A percentile compares a stretch with the other conserved stretches of the same genome.
Evolutionary conservation across 2,113 vertebrate species (phyloP).

Genomic region (Eptesicus fuscus): DNA sequence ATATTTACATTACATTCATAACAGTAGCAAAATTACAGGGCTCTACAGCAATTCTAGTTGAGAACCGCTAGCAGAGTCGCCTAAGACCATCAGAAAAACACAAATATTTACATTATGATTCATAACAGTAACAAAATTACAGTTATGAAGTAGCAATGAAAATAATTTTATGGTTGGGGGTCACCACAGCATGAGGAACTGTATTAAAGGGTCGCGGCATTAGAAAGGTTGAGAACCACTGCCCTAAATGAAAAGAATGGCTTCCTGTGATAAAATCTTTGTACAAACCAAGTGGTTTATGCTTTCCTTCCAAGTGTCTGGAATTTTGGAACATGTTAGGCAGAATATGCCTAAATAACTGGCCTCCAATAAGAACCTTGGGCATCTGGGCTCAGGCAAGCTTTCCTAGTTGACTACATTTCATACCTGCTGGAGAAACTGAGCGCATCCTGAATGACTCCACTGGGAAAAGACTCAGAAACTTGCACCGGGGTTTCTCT

Average conservation of each 20-base stretch:
- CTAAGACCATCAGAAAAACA: no score
- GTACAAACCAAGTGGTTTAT: not conserved
- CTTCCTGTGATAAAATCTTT: not conserved
- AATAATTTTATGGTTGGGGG: no score
- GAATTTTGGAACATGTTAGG: not conserved
- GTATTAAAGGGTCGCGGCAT: no score
- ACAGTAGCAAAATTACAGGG: no score
- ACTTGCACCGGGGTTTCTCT: not conserved
- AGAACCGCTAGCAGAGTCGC: no score
- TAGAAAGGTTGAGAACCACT: no score
- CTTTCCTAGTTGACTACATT: not conserved
- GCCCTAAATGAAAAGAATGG: not conserved
- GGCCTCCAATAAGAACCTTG: not conserved
- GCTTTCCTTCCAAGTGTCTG: not conserved
- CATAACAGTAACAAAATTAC: no score
- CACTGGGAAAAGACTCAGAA: not conserved
- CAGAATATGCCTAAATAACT: not conserved
- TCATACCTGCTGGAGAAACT: not conserved
- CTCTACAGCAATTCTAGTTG: no score
- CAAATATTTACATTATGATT: no score
- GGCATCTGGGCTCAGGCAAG: not conserved
- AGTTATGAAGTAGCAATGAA: no score
- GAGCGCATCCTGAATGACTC: accelerated
- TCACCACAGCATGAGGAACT: no score
- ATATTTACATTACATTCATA: no score